Conservation (phyloP, 2,797 vertebrate species). For the Trachurus trachurus region DNA sequence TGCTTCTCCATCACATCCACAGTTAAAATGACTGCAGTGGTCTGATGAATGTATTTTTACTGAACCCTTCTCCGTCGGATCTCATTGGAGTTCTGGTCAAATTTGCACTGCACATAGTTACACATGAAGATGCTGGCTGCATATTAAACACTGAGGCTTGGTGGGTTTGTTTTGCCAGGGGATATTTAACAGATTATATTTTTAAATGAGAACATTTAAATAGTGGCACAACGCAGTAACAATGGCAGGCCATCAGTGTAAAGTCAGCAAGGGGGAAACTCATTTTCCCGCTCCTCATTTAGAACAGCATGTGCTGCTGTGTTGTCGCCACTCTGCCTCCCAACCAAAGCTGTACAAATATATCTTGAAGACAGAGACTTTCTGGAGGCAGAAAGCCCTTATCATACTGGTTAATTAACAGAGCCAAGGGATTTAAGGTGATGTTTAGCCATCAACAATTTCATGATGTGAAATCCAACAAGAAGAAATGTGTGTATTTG, state of each 20-base stretch:
- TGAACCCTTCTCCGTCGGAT: too few relatives aligned
- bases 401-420: constrained; percentile 34
- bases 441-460: neutral
- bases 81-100: too few relatives aligned
- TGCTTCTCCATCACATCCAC: neutral
- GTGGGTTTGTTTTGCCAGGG: neutral
- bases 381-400: constrained; percentile 8
- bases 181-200: constrained; percentile 1
- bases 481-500: neutral
- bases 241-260: neutral
- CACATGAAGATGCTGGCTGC: neutral
- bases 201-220: constrained; percentile 29
- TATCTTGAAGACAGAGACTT: constrained; percentile 17
- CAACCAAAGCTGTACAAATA: constrained; percentile 29
- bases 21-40: neutral
- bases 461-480: neutral
- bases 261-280: constrained; percentile 20
- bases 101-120: too few relatives aligned
- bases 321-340: constrained; percentile 22
- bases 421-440: neutral
- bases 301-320: constrained; percentile 9
- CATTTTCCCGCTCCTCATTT: constrained; percentile 23
- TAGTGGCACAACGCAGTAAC: neutral
- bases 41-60: too few relatives aligned
- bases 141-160: neutral